Evolutionary conservation across 2,113 vertebrate genomes (phyloP).

Genomic region (Notothenia coriiceps): DNA sequence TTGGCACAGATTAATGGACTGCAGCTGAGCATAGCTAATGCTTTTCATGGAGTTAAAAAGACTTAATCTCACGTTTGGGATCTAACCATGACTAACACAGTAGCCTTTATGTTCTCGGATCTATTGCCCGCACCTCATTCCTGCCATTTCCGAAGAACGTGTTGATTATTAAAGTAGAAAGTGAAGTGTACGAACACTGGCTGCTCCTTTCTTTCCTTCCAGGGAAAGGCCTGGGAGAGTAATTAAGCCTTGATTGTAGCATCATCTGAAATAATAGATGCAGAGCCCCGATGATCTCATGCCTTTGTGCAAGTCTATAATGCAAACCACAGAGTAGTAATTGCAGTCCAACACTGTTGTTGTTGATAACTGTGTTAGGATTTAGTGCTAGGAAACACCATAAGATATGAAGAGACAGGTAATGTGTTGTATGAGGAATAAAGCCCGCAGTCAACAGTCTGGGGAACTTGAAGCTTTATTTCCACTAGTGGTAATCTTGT

Average conservation of each 20-base stretch:
- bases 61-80: not conserved
- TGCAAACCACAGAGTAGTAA: not conserved
- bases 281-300: not conserved
- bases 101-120: not conserved
- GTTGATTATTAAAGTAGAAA: not conserved
- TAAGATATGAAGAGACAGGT: not conserved
- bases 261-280: not conserved
- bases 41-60: too few relatives aligned
- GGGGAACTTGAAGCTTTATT: not conserved
- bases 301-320: not conserved
- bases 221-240: conserved; percentile 21
- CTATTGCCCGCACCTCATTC: too few relatives aligned
- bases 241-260: not conserved
- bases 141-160: not conserved
- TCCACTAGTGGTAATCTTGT: not conserved
- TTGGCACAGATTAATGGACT: too few relatives aligned
- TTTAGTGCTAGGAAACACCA: not conserved
- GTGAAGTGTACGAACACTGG: too few relatives aligned
- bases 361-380: not conserved
- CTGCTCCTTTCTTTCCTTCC: not conserved
- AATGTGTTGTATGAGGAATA: too few relatives aligned
- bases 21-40: too few relatives aligned
- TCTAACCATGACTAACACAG: not conserved
- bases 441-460: not conserved
- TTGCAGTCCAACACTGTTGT: not conserved